Evolutionary conservation across 2,113 vertebrate genomes (phyloP), one percentile per base, ranked within the genome.

Genomic region (Corynorhinus townsendii): DNA sequence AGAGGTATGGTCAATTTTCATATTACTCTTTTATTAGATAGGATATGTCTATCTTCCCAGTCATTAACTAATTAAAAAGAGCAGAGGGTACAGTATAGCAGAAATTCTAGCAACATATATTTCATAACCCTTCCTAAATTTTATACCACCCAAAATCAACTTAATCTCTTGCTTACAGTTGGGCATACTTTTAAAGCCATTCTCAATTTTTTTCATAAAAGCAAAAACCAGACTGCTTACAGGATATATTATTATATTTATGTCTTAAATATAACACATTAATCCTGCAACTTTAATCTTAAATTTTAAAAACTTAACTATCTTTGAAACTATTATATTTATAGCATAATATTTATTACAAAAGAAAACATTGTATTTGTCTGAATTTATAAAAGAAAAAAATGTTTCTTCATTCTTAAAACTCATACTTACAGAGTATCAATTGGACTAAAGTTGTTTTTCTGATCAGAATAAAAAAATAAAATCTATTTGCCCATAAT

Each of bases 391-490:
- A 79, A 81, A 89, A 40, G 4, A 88, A 49, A 72, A 86, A 75
- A 52, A 76, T 1, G 1, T 28, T 81, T 38, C 30, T 66, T 72
- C 9, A 71, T 73, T 54, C 22, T 90, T 88, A 68, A 95, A 88
- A 79, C 3, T 4, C 73, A 16, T 28, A 77, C 14, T 38, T 90
- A 52, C 30, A 56, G 12, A 84, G 4, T 30, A 3, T 71, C 19
- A 72, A 38, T 1, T 68, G 62, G 2, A 82, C 47, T 91, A 75
- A 92, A 92, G 30, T 19, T 77, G 33, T 88, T 94, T 94, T 86
- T 11, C 30, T 95, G 76, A 96, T 90, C 28, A 86, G 85, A 73
- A 45, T 89, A 66, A 49, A 20, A 86, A 93, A 92, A 86, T 94
- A 92, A 56, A 38, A 22, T 38, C 19, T 87, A 87, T 47, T 68